Evolutionary conservation across 2,888 invertebrate species (phyloP).

Genomic region (Pristionchus exspectatus): DNA sequence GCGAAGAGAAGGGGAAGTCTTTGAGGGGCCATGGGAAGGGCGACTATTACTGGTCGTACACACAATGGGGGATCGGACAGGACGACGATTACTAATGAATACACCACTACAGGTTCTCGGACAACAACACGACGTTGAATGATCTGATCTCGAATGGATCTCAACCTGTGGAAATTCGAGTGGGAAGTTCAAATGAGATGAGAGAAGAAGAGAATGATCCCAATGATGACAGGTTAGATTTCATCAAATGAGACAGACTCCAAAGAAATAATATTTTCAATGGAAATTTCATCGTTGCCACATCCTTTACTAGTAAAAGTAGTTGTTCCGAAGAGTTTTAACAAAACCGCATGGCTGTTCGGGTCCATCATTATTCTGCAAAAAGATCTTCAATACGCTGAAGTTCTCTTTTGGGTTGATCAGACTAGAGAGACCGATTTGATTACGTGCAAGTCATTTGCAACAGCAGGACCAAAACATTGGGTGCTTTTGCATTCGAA

Average conservation of each 20-base stretch:
- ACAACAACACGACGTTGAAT: conserved; percentile 35
- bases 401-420: background rate
- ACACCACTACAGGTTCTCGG: conserved; percentile 23
- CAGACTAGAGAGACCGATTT: background rate
- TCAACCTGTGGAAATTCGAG: conserved; percentile 50
- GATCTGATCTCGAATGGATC: conserved; percentile 26
- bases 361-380: too few species aligned
- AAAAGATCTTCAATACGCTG: too few species aligned
- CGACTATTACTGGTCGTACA: background rate
- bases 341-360: too few species aligned
- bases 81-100: background rate
- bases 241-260: background rate
- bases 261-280: background rate
- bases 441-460: background rate
- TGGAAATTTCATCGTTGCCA: too few species aligned
- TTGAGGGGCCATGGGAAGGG: conserved; percentile 26
- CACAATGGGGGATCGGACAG: background rate
- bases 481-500: background rate
- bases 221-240: conserved; percentile 52
- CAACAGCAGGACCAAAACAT: background rate
- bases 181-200: conserved; percentile 35
- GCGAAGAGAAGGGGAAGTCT: background rate
- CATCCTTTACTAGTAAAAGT: too few species aligned
- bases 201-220: conserved; percentile 38
- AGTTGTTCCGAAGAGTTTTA: too few species aligned